Conservation (phyloP, 2,113 vertebrate species). For the Centropus bengalensis region DNA sequence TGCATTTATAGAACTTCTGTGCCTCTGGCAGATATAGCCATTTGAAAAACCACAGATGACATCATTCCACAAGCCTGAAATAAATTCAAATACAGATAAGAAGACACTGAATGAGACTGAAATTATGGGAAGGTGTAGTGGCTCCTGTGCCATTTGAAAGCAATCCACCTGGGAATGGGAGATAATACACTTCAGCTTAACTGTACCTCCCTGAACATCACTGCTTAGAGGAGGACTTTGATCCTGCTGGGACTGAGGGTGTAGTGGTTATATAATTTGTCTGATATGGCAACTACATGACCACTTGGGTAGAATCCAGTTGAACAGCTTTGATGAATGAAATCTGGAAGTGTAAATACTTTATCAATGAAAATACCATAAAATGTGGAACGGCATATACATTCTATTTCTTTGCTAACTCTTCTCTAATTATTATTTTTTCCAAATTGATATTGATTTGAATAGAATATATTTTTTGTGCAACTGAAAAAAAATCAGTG, state of each 20-base stretch:
- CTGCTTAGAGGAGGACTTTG: neutral
- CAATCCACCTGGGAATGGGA: neutral
- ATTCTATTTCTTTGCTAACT: neutral
- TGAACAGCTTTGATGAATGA: neutral
- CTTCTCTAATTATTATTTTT: neutral
- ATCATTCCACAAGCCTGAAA: slow-evolving; percentile 91
- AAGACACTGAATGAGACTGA: neutral
- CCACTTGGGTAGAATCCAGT: neutral
- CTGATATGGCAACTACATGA: fast-evolving
- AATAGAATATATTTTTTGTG: neutral
- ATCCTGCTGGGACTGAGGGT: neutral
- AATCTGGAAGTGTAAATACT: neutral
- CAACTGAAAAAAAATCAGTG: neutral
- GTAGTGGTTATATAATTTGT: neutral
- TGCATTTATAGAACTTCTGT: slow-evolving; percentile 75
- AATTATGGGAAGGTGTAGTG: neutral
- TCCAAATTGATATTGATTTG: neutral
- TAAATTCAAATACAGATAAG: neutral
- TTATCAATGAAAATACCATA: neutral
- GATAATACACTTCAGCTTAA: neutral
- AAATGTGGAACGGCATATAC: neutral
- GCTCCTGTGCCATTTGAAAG: neutral
- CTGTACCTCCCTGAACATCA: neutral
- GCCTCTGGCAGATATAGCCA: slow-evolving; percentile 89
- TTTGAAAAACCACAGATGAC: slow-evolving; percentile 85